These are phyloP conservation scores for Leucophenga maculata DNA, from an alignment of 2,888 invertebrate genomes.

Conservation along the genomic window DNA sequence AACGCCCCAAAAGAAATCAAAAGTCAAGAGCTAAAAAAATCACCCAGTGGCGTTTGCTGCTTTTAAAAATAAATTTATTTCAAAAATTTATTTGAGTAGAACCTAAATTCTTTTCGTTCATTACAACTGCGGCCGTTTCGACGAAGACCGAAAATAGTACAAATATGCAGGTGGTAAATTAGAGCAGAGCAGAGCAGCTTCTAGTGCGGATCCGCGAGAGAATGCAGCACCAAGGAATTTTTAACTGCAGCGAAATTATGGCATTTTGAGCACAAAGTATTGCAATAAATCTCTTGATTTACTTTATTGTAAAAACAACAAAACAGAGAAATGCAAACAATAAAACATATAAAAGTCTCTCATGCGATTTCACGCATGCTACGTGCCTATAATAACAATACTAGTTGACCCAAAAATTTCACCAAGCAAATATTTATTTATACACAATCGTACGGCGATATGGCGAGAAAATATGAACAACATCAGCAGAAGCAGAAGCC, in stretches of 20 bases:
- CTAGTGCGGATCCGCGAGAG: slow-evolving; percentile 3
- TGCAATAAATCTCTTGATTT: too few relatives aligned
- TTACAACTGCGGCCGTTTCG: slow-evolving; percentile 27
- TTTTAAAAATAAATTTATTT: slow-evolving; percentile 54
- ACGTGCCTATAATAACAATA: slow-evolving; percentile 66
- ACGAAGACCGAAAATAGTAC: slow-evolving; percentile 51
- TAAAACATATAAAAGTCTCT: slow-evolving; percentile 11
- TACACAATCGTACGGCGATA: neutral
- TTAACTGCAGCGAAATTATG: too few relatives aligned
- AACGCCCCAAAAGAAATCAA: slow-evolving; percentile 4
- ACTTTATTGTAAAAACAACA: slow-evolving; percentile 11
- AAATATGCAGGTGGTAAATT: slow-evolving; percentile 62
- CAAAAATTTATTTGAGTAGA: slow-evolving; percentile 33
- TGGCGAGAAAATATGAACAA: neutral
- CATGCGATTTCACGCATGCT: slow-evolving; percentile 58
- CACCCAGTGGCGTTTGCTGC: slow-evolving; percentile 13
- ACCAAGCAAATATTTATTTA: slow-evolving; percentile 32
- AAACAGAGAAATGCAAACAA: slow-evolving; percentile 22
- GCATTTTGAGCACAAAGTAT: too few relatives aligned
- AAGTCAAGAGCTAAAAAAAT: neutral
- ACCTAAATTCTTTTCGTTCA: too few relatives aligned
- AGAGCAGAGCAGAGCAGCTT: slow-evolving; percentile 35
- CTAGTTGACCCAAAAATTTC: slow-evolving; percentile 60
- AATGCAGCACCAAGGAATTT: slow-evolving; percentile 41
- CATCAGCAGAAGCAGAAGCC: neutral